phyloP scores from a whole-genome alignment of 2,888 invertebrate species.

The Apodemia duryi region DNA sequence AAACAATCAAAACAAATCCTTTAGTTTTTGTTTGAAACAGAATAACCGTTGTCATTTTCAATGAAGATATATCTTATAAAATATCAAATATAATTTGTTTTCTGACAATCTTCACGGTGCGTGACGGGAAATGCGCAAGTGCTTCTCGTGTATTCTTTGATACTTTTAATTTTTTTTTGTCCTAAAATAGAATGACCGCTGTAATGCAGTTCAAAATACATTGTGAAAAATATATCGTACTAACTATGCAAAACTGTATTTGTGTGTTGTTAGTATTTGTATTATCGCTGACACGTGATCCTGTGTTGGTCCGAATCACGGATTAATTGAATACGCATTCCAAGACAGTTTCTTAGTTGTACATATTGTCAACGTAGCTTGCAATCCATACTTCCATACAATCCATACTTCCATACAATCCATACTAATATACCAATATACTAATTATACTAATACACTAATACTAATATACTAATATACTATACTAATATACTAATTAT shows the following conservation, averaged over 20 bases:
- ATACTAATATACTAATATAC: no score
- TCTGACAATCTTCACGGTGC: slow-evolving; percentile 44
- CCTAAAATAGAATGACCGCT: slow-evolving; percentile 30
- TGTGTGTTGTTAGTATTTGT: not conserved
- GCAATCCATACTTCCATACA: no score
- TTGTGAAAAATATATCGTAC: not conserved
- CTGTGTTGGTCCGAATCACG: no score
- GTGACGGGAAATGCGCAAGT: slow-evolving; percentile 44
- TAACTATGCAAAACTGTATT: not conserved
- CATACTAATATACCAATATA: no score
- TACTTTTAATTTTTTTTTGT: slow-evolving; percentile 42
- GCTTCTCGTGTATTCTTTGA: slow-evolving; percentile 47
- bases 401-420: no score
- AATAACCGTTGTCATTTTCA: slow-evolving; percentile 21
- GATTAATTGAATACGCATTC: no score
- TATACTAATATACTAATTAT: no score
- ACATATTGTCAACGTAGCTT: no score
- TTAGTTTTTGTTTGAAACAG: not conserved
- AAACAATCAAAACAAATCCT: not conserved
- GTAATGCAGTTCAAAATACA: slow-evolving; percentile 4
- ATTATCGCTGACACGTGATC: no score
- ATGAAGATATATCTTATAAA: slow-evolving; percentile 28
- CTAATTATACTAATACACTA: no score
- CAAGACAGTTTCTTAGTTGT: no score
- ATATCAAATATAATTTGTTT: slow-evolving; percentile 42